Conservation (phyloP, 2,888 invertebrate species). For the Nephrotoma appendiculata region DNA sequence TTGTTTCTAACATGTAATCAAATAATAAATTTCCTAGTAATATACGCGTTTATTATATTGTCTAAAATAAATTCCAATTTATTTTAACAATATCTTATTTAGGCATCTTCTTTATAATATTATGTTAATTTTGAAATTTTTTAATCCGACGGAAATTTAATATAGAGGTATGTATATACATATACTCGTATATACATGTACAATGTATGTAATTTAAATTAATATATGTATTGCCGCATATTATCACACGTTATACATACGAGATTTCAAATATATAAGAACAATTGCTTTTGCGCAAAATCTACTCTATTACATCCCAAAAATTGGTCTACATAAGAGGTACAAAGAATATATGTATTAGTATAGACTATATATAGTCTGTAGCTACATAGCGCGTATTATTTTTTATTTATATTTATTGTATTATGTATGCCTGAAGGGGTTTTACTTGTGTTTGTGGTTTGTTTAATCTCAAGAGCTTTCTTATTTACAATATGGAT, state of each 20-base stretch:
- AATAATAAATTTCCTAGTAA: background rate
- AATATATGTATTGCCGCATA: background rate
- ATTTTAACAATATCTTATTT: background rate
- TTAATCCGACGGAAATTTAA: background rate
- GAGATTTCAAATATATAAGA: background rate
- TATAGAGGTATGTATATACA: background rate
- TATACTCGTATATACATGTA: background rate
- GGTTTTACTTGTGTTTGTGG: background rate
- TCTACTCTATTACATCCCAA: background rate
- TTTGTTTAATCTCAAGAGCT: background rate
- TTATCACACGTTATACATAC: too few species aligned
- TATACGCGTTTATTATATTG: background rate
- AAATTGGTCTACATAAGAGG: background rate
- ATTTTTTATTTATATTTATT: background rate
- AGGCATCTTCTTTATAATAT: background rate
- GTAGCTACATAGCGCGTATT: background rate
- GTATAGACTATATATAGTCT: too few species aligned
- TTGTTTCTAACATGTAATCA: background rate
- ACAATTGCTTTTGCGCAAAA: background rate
- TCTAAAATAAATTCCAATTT: background rate
- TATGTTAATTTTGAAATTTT: background rate
- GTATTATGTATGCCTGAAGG: background rate
- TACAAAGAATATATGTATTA: too few species aligned
- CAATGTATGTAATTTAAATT: background rate
- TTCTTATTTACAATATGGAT: background rate